Percentiles rank a stretch among this genome's conserved stretches.
Conservation (phyloP, 2,113 vertebrate species). For the Rhea pennata region DNA sequence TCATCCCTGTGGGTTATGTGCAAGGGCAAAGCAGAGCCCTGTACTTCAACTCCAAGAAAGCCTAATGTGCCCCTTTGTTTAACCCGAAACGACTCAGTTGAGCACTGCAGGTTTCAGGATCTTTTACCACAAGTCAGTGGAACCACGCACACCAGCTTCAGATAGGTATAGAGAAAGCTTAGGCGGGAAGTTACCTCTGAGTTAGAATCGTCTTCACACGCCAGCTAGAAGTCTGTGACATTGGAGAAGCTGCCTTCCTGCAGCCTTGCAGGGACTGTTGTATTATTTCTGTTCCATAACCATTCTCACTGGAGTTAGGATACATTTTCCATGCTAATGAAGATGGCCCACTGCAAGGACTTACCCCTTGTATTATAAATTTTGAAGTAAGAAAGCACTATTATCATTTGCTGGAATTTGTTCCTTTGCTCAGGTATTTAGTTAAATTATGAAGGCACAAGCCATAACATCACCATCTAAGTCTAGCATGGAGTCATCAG, state of each 20-base stretch:
- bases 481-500: neutral
- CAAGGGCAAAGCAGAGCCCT: neutral
- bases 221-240: neutral
- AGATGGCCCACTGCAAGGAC: neutral
- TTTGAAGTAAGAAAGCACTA: neutral
- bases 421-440: neutral
- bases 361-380: neutral
- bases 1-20: neutral
- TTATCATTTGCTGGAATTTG: neutral
- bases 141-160: neutral
- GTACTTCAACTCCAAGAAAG: neutral
- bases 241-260: neutral
- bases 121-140: neutral
- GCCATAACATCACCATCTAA: neutral
- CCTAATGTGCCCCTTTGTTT: neutral
- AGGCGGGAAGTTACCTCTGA: neutral
- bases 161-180: neutral
- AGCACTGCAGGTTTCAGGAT: neutral
- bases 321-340: neutral
- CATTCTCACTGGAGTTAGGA: neutral
- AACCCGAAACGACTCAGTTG: neutral
- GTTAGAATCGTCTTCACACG: neutral
- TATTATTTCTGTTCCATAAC: neutral
- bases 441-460: neutral
- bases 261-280: neutral